A percentile compares a stretch with the other conserved stretches of the same genome.
Conservation (phyloP, 2,888 invertebrate species). For the Chorisops tibialis region DNA sequence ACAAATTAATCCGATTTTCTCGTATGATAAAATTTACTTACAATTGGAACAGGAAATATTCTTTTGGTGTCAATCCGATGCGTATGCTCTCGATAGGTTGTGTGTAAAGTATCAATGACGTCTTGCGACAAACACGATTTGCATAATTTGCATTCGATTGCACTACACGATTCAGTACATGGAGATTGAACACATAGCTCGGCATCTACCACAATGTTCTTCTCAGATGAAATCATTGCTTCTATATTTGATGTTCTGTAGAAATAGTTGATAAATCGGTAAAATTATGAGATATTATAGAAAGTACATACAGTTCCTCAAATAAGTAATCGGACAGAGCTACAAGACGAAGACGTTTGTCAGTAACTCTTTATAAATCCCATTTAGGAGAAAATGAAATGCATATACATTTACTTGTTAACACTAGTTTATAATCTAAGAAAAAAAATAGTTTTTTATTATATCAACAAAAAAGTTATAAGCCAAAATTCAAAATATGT, state of each 20-base stretch:
- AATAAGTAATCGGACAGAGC: no score
- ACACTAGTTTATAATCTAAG: no score
- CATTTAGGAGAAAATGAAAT: no score
- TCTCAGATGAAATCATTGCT: slow-evolving; percentile 70
- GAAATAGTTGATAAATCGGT: slow-evolving; percentile 30
- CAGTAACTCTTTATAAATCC: no score
- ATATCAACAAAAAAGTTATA: no score
- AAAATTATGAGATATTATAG: no score
- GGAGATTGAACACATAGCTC: slow-evolving; percentile 60
- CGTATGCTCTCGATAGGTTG: slow-evolving; percentile 76
- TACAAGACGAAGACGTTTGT: no score
- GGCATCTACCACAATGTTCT: slow-evolving; percentile 75
- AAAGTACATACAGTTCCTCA: no score
- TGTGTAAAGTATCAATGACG: slow-evolving; percentile 58
- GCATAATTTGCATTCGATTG: slow-evolving; percentile 72
- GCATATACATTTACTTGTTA: no score
- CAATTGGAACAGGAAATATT: slow-evolving; percentile 72
- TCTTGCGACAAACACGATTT: slow-evolving; percentile 67
- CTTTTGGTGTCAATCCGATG: slow-evolving; percentile 77
- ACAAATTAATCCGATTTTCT: slow-evolving; percentile 13
- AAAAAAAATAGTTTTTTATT: no score
- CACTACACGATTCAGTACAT: slow-evolving; percentile 62
- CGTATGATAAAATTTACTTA: slow-evolving; percentile 37
- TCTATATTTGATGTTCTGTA: slow-evolving; percentile 54
- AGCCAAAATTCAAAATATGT: no score